phyloP scores from a whole-genome alignment of 2,888 invertebrate species.

The Agapetus fuscipes region DNA sequence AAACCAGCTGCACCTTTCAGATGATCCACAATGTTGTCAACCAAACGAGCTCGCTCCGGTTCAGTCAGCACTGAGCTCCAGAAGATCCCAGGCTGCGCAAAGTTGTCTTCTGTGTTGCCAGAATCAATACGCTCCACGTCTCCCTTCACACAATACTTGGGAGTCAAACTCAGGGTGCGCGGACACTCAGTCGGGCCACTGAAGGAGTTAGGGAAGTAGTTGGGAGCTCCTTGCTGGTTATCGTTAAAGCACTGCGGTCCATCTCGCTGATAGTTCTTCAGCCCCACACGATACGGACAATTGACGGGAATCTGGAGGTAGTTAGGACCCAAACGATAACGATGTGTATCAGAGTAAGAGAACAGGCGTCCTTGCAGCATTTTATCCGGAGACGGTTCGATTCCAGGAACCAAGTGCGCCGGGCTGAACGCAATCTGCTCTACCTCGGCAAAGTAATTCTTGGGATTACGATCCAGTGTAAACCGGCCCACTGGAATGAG shows the following conservation, averaged over 20 bases:
- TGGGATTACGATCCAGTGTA: slow-evolving; percentile 79
- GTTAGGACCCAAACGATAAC: slow-evolving; percentile 85
- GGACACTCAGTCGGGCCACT: slow-evolving; percentile 69
- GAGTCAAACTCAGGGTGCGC: slow-evolving; percentile 49
- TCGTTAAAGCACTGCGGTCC: slow-evolving; percentile 64
- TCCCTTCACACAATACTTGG: slow-evolving; percentile 53
- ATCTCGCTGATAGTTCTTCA: slow-evolving; percentile 80
- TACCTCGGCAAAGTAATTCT: slow-evolving; percentile 88
- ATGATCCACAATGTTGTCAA: slow-evolving; percentile 71
- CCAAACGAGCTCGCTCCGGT: slow-evolving; percentile 60
- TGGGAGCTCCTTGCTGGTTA: slow-evolving; percentile 84
- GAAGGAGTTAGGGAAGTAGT: slow-evolving; percentile 96
- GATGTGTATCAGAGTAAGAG: slow-evolving; percentile 86
- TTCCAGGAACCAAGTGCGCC: slow-evolving; percentile 82
- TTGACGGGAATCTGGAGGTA: slow-evolving; percentile 90
- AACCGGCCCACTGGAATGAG: slow-evolving; percentile 81
- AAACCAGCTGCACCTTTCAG: slow-evolving; percentile 72
- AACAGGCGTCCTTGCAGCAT: slow-evolving; percentile 85
- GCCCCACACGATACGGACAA: slow-evolving; percentile 69
- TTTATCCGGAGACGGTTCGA: slow-evolving; percentile 90
- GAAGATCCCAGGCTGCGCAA: slow-evolving; percentile 70
- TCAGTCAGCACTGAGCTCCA: slow-evolving; percentile 72
- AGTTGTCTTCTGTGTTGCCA: slow-evolving; percentile 80
- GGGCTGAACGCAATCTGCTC: slow-evolving; percentile 91
- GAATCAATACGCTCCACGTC: slow-evolving; percentile 74